Conservation (phyloP, 2,113 vertebrate species). For the Lamprologus tigripictilis region DNA sequence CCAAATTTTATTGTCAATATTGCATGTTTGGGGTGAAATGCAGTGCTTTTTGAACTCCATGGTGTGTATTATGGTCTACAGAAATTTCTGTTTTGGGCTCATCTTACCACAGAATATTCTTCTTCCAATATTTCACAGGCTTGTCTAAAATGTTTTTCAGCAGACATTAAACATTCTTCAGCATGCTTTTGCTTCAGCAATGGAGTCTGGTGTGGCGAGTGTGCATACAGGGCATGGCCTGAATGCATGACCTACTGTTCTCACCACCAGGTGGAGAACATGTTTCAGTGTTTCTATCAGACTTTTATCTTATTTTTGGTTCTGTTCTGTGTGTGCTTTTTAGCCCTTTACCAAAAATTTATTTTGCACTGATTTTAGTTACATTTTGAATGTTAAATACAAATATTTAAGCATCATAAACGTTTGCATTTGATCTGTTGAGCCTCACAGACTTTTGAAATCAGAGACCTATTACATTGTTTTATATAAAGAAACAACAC, state of each 20-base stretch:
- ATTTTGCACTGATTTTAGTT: background rate
- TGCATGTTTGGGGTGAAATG: background rate
- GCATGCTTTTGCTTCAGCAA: background rate
- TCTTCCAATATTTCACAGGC: background rate
- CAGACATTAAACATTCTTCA: background rate
- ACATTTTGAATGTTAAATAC: background rate
- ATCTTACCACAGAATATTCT: background rate
- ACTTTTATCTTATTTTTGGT: background rate
- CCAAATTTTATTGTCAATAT: rapidly evolving
- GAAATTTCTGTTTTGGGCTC: background rate
- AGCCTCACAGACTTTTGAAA: background rate
- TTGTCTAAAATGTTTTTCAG: background rate
- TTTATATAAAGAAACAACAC: background rate
- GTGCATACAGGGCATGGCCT: background rate
- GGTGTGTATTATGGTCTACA: background rate
- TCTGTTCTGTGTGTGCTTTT: background rate
- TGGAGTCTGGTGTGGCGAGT: background rate
- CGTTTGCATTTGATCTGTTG: background rate
- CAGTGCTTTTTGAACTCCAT: background rate
- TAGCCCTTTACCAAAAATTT: background rate
- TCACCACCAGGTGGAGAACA: constrained; percentile 23
- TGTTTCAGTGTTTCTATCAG: background rate
- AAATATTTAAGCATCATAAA: background rate
- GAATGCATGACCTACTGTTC: background rate
- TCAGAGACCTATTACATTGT: background rate